Evolutionary conservation across 2,888 invertebrate genomes (phyloP).

Genomic region (Lordiphosa andalusiaca): DNA sequence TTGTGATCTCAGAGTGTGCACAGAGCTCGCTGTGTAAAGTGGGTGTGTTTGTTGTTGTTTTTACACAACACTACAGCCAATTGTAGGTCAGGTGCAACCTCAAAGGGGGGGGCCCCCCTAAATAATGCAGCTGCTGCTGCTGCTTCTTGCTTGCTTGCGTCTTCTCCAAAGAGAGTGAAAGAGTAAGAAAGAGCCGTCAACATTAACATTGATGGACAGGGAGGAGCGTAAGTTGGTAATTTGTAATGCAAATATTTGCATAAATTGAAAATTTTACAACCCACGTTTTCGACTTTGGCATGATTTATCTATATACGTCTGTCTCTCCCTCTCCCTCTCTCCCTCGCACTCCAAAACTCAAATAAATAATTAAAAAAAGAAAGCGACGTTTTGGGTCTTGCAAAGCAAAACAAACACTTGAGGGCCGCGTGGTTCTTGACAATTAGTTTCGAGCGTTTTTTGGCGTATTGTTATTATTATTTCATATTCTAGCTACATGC

Average conservation of each 20-base stretch:
- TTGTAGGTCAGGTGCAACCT: slow-evolving; percentile 66
- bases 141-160: neutral
- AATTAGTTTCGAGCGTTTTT: slow-evolving; percentile 25
- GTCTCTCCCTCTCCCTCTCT: neutral
- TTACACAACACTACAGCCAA: slow-evolving; percentile 37
- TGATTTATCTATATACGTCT: slow-evolving; percentile 43
- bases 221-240: slow-evolving; percentile 44
- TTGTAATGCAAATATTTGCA: slow-evolving; percentile 72
- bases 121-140: slow-evolving; percentile 44
- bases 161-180: neutral
- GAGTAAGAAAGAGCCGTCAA: neutral
- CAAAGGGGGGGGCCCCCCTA: slow-evolving; percentile 3
- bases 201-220: neutral
- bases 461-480: slow-evolving; percentile 65
- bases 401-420: slow-evolving; percentile 46
- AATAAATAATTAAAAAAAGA: slow-evolving; percentile 33
- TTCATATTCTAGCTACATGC: slow-evolving; percentile 25
- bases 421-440: slow-evolving; percentile 50
- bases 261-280: slow-evolving; percentile 53
- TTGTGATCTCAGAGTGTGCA: slow-evolving; percentile 24
- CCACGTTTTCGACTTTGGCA: slow-evolving; percentile 49
- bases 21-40: slow-evolving; percentile 37
- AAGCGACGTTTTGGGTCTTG: slow-evolving; percentile 4
- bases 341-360: slow-evolving; percentile 29
- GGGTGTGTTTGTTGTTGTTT: slow-evolving; percentile 61